Percentiles rank a stretch among this genome's conserved stretches.
phyloP scores from a whole-genome alignment of 2,113 vertebrate genomes.

The Chaetodon auriga region DNA sequence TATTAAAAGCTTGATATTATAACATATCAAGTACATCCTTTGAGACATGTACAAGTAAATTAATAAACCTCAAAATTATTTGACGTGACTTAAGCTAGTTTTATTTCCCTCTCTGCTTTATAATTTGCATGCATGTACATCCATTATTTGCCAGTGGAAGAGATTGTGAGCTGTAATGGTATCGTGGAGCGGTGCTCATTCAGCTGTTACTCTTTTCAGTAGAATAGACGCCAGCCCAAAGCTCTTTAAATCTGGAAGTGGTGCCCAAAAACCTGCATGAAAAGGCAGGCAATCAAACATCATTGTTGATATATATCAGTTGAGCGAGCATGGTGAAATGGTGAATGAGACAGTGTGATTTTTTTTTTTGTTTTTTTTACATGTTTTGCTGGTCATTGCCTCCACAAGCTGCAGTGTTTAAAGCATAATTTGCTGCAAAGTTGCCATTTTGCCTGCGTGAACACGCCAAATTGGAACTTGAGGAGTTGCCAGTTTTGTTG shows the following conservation, averaged over 20 bases:
- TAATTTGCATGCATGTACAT: not conserved
- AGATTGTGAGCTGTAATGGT: not conserved
- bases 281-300: constrained; percentile 15
- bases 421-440: constrained; percentile 13
- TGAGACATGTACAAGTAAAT: constrained; percentile 1
- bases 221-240: not conserved
- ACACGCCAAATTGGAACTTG: not conserved
- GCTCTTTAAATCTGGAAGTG: constrained; percentile 3
- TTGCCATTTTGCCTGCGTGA: constrained; percentile 7
- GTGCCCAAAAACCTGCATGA: not conserved
- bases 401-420: constrained; percentile 6
- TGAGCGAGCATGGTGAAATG: not conserved
- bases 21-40: not conserved
- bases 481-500: not conserved
- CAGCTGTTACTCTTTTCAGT: not conserved
- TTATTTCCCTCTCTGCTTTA: not conserved
- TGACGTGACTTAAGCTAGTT: not conserved
- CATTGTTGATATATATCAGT: not conserved
- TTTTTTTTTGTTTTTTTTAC: not conserved
- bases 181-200: not conserved
- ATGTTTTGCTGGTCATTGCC: not conserved
- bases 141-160: not conserved
- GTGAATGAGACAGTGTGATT: not conserved
- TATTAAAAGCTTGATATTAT: constrained; percentile 4
- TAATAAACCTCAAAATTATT: not conserved